Evolutionary conservation across 2,113 vertebrate genomes (phyloP), one percentile per base, ranked within the genome.

Genomic region (Gyps fulvus): DNA sequence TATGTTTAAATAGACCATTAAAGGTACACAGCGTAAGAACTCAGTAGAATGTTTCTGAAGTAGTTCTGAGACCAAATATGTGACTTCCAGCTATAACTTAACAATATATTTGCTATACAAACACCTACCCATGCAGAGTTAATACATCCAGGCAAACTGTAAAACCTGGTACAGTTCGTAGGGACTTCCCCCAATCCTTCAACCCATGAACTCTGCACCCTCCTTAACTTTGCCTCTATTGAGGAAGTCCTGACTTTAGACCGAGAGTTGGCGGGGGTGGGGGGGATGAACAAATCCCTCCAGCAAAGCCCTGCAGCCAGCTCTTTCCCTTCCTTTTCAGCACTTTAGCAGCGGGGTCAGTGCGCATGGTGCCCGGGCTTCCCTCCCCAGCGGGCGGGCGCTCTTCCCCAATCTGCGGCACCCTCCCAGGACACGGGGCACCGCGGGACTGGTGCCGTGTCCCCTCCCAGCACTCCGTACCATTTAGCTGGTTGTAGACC

Each of bases 401-500:
- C 55, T 55, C 52, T 38, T 8, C 43, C 66, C 69, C 43, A 15
- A 1, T 5, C 69, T 4, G 43, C 38, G 17, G 36, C 71, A 42
- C 54, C 91, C 71, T 72, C 36, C 54, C 29, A 26, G 40, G 22
- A 9, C 71, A 32, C 62, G 8, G 29, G 11, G 7, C 40, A 13
- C 32, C 36, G 6, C 7, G 16, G 85, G 52, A 32, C 65, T 0
- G 29, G 23, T 0, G 31, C 20, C 5, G 11, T 7, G 1, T 9
- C 32, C 93, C 79, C 34, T 26, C 89, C 83, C 65, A 32, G 25
- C 93, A 95, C 98, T 70, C 76, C 96, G 61, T 97, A 99, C 99
- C 99, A 95, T 99, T 99, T 25, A 99, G 98, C 95, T 99, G 99
- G 85, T 99, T 99, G 98, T 99, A 99, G 90, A 99, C 99, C 96